phyloP scores from a whole-genome alignment of 2,113 vertebrate species.

The Maccullochella peelii region DNA sequence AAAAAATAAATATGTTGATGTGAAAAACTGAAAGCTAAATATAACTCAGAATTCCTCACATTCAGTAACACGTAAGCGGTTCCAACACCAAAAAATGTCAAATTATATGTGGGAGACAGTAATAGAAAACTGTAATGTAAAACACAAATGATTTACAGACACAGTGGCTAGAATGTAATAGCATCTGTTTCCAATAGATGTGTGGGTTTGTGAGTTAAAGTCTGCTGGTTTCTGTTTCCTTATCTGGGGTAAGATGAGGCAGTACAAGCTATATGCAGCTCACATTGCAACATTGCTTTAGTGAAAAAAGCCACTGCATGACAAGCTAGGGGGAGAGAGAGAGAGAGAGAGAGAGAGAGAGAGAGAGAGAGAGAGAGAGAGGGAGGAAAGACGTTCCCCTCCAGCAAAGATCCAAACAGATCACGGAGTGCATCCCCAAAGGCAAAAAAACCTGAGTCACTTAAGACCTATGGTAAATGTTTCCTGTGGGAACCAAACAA shows the following conservation, averaged over 20 bases:
- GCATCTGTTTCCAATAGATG: neutral
- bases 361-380: neutral
- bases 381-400: neutral
- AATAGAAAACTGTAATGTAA: neutral
- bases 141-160: neutral
- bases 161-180: neutral
- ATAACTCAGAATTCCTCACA: constrained; percentile 2
- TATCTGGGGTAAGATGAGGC: neutral
- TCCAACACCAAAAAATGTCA: neutral
- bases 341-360: neutral
- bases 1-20: constrained; percentile 16
- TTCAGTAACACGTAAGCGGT: neutral
- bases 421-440: neutral
- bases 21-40: constrained; percentile 37
- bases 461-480: constrained; percentile 7
- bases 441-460: constrained; percentile 4
- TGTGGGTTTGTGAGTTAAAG: neutral
- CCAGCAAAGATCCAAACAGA: constrained; percentile 29
- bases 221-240: constrained; percentile 6
- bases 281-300: neutral
- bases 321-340: neutral
- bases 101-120: neutral
- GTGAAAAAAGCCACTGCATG: neutral
- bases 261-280: neutral
- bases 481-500: constrained; percentile 56